Evolutionary conservation across 2,797 vertebrate genomes (phyloP).

Genomic region (Schizothorax lantsangensis): DNA sequence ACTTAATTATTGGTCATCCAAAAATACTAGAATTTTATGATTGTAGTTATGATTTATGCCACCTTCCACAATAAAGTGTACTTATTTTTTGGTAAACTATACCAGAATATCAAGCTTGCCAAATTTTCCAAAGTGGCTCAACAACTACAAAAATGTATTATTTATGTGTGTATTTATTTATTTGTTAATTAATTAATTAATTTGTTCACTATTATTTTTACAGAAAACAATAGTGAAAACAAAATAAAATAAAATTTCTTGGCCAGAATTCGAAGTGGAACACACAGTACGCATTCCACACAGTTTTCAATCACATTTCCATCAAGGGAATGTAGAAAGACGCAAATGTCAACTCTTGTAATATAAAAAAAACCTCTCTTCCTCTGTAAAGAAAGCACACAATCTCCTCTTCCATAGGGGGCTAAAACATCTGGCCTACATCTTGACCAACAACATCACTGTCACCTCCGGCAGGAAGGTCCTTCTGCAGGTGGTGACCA

Average conservation of each 20-base stretch:
- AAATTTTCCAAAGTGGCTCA: not conserved
- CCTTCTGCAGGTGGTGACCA: not conserved
- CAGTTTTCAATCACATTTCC: not conserved
- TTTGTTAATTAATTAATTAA: not conserved
- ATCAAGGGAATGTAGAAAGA: not conserved
- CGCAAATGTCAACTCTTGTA: not conserved
- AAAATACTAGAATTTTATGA: not conserved
- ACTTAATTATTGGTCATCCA: not conserved
- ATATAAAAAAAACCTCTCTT: not conserved
- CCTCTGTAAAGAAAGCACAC: not conserved
- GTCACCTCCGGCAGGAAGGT: not conserved
- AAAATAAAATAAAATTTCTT: not conserved
- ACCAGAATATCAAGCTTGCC: not conserved
- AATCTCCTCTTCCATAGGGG: not conserved
- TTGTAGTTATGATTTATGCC: not conserved
- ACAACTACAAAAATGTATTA: no score
- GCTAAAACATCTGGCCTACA: not conserved
- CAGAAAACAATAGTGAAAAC: not conserved
- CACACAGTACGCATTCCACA: not conserved
- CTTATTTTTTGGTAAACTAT: not conserved
- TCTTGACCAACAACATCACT: constrained; percentile 3
- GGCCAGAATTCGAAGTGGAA: not conserved
- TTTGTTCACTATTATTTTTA: not conserved
- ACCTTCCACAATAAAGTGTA: not conserved
- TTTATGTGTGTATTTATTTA: no score